Evolutionary conservation across 1,140 invertebrate species (phyloP), one percentile per base, ranked within the genome.

Genomic region (Tetramorium parvispinum): DNA sequence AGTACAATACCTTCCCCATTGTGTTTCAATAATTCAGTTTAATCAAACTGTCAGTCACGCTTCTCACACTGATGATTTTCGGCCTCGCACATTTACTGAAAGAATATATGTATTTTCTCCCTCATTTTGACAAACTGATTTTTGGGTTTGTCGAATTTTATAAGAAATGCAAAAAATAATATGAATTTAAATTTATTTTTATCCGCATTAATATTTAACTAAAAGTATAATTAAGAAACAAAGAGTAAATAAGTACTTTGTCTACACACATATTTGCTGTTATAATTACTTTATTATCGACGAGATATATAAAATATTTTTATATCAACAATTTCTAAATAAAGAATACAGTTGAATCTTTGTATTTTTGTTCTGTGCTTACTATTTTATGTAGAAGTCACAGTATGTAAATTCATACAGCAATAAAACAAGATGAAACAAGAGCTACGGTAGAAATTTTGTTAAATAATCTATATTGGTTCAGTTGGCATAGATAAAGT

Each of bases 1-100:
- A 18, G 4, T 51, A 40, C 71, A 5, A 75, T 75, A 75, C 71
- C 71, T 75, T 55, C 55, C 51, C 71, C 71, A 75, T 75, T 10
- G 18, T 21, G n/a, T 21, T 18, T 73, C 27, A 4, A 53, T 73
- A 73, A 73, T 73, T 53, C 40, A 68, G 40, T 18, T 73, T 32
- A 51, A 73, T 73, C 71, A 53, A 55, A n/a, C 10, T 53, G 51
- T 37, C 71, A 37, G 32, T 66, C 10, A 32, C 18, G 49, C 18
- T 4, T 53, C 11, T 75, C 11, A 32, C 51, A 53, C 27, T 40
- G 46, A 51, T 5, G 27, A 40, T 37, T 37, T 75, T 75, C 27
- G 32, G 27, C 27, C 27, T 37, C 27, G 1, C 49, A n/a, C 49
- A 68, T 68, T 68, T 49, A 53, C 71, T 75, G 51, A 53, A 75